Conservation (phyloP, 2,797 vertebrate genomes). For the Takifugu rubripes region DNA sequence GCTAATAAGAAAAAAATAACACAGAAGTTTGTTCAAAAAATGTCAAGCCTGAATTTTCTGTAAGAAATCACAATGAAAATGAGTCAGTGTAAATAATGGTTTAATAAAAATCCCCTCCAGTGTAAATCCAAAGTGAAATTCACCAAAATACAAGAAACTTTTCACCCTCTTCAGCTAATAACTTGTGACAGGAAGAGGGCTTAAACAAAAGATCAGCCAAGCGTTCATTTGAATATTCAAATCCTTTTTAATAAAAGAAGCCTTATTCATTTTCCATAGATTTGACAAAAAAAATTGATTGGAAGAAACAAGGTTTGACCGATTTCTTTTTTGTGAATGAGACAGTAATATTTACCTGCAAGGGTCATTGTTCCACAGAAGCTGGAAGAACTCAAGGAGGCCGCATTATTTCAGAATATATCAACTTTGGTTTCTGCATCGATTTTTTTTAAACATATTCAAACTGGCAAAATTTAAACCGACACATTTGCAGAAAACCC, state of each 20-base stretch:
- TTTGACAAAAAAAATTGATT: constrained; percentile 66
- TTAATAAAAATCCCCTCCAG: constrained; percentile 77
- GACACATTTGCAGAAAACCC: no score
- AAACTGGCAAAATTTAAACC: no score
- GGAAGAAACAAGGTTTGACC: constrained; percentile 69
- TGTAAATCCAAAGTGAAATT: constrained; percentile 76
- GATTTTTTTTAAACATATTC: no score
- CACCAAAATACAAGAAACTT: constrained; percentile 73
- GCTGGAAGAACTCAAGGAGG: neutral
- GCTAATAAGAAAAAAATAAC: constrained; percentile 57
- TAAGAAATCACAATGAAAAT: constrained; percentile 74
- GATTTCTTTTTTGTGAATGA: constrained; percentile 63
- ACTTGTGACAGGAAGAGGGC: constrained; percentile 74
- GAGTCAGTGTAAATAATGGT: constrained; percentile 81
- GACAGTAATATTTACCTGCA: constrained; percentile 40
- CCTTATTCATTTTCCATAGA: constrained; percentile 75
- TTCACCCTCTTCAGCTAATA: constrained; percentile 80
- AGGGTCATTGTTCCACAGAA: constrained; percentile 8
- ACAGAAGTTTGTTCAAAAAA: constrained; percentile 75
- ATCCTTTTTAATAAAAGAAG: constrained; percentile 78
- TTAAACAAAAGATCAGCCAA: constrained; percentile 83
- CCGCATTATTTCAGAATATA: neutral
- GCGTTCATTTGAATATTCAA: constrained; percentile 83
- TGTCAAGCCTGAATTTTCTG: constrained; percentile 73
- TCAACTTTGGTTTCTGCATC: no score